A percentile compares a stretch with the other conserved stretches of the same genome.
These are phyloP conservation scores for Chirona hameri DNA, from an alignment of 2,888 invertebrate genomes.

Conservation along the genomic window DNA sequence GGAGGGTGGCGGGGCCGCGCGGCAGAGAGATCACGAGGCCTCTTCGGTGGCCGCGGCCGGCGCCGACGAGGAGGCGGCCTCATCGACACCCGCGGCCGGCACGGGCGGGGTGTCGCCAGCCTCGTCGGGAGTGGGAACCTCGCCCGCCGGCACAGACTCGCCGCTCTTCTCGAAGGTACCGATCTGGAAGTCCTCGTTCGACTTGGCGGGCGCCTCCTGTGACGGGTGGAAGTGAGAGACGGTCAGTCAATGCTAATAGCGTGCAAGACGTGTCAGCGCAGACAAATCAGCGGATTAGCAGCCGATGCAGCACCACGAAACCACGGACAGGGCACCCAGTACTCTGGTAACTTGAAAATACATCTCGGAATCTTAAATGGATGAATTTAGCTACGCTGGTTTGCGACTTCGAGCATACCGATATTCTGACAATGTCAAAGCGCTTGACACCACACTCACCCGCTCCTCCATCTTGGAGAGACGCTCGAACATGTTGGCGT, in stretches of 20 bases:
- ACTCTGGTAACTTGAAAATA: too few species aligned
- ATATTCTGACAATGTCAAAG: too few species aligned
- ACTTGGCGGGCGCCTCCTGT: conserved; percentile 1
- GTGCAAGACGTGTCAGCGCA: too few species aligned
- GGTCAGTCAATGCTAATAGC: too few species aligned
- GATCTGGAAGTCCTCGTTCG: conserved; percentile 9
- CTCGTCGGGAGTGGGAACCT: too few species aligned
- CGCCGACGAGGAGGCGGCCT: background rate
- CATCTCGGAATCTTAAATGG: too few species aligned
- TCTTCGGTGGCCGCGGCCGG: background rate
- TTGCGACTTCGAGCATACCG: too few species aligned
- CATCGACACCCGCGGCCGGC: background rate
- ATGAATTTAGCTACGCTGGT: too few species aligned
- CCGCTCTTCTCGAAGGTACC: background rate
- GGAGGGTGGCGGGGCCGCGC: background rate
- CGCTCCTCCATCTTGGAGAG: conserved; percentile 53
- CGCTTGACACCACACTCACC: conserved; percentile 33
- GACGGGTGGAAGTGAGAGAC: background rate
- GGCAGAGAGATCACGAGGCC: background rate
- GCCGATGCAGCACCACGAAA: too few species aligned
- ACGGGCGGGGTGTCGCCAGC: background rate
- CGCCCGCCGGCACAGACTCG: background rate
- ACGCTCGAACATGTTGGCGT: conserved; percentile 93
- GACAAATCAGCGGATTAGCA: too few species aligned
- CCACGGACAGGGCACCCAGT: too few species aligned